Percentiles rank a stretch among this genome's conserved stretches.
phyloP scores from a whole-genome alignment of 2,113 vertebrate species.

The Anoura caudifer region DNA sequence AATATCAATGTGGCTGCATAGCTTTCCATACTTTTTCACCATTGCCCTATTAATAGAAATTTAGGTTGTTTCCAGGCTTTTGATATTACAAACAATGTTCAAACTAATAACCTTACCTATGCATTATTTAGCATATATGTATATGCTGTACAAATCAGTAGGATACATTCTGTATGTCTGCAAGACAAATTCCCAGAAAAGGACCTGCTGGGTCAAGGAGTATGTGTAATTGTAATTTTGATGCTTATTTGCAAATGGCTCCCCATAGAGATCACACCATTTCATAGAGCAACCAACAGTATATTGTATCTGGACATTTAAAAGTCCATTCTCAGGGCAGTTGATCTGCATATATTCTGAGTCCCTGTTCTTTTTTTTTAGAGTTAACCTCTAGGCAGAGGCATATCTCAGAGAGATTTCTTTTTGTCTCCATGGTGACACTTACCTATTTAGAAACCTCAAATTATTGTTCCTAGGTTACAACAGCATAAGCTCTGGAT shows the following conservation, averaged over 20 bases:
- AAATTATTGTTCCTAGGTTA: conserved; percentile 68
- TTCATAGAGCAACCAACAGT: not conserved
- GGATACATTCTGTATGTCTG: not conserved
- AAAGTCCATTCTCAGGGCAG: not conserved
- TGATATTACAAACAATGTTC: not conserved
- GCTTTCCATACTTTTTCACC: not conserved
- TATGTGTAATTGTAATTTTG: not conserved
- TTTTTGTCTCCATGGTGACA: conserved; percentile 67
- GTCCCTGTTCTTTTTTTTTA: not conserved
- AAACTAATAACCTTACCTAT: not conserved
- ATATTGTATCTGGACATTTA: not conserved
- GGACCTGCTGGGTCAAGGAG: not conserved
- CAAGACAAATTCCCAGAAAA: not conserved
- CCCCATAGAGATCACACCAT: not conserved
- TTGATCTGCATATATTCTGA: not conserved
- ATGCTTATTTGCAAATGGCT: conserved; percentile 10
- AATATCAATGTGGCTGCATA: not conserved
- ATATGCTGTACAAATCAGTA: not conserved
- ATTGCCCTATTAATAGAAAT: not conserved
- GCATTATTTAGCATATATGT: not conserved
- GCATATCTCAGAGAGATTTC: conserved; percentile 25
- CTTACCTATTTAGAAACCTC: conserved; percentile 56
- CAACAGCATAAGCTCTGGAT: conserved; percentile 46
- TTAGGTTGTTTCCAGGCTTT: not conserved
- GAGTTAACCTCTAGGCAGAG: conserved; percentile 7